Percentiles rank a stretch among this genome's conserved stretches.
Conservation (phyloP, 2,888 invertebrate species). For the Chymomyza amoena region DNA sequence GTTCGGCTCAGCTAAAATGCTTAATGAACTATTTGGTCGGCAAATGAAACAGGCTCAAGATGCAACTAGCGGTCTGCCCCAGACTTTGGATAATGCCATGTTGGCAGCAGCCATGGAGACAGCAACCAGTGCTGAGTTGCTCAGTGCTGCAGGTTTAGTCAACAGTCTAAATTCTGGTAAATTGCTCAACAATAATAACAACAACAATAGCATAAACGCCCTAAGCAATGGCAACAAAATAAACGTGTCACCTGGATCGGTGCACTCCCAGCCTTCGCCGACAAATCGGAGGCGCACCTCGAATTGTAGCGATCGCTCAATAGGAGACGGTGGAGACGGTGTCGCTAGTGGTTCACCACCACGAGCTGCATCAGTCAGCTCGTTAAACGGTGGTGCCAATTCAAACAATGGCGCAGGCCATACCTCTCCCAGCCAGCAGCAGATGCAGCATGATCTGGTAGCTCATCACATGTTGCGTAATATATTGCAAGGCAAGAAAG, state of each 20-base stretch:
- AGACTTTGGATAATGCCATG: conserved; percentile 79
- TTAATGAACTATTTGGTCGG: conserved; percentile 92
- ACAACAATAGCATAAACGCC: conserved; percentile 51
- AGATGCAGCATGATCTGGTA: conserved; percentile 79
- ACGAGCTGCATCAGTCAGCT: conserved; percentile 49
- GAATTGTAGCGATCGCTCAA: conserved; percentile 76
- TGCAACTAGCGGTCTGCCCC: conserved; percentile 79
- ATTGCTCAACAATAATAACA: conserved; percentile 66
- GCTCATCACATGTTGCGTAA: conserved; percentile 93
- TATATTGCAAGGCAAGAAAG: conserved; percentile 93
- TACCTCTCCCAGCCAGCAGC: conserved; percentile 53
- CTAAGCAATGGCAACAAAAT: conserved; percentile 42
- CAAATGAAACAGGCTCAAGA: conserved; percentile 86
- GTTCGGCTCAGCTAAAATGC: conserved; percentile 93
- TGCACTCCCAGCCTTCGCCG: conserved; percentile 39
- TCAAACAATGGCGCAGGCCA: conserved; percentile 35
- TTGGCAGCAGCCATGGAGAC: conserved; percentile 78
- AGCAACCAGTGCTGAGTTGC: conserved; percentile 77
- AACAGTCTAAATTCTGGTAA: conserved; percentile 66
- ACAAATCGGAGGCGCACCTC: conserved; percentile 60
- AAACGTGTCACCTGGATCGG: conserved; percentile 50
- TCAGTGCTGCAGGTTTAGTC: conserved; percentile 77
- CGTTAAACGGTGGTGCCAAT: conserved; percentile 43
- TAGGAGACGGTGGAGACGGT: conserved; percentile 78
- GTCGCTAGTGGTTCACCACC: conserved; percentile 66